A percentile compares a stretch with the other conserved stretches of the same genome.
phyloP scores from a whole-genome alignment of 1,140 invertebrate species.

The Drosophila pruinosa region DNA sequence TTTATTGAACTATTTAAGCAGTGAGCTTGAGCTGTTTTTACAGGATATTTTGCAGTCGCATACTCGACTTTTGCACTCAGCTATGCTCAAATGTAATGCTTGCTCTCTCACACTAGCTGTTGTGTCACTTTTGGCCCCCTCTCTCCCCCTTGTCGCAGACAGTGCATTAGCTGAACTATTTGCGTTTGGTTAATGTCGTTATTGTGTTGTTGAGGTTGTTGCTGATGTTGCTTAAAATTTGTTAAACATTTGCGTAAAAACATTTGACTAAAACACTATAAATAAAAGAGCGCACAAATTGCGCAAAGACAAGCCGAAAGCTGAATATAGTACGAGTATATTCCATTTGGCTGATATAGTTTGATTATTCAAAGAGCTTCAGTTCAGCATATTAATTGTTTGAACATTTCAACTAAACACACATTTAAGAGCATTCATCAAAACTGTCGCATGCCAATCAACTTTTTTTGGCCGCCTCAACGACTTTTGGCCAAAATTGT shows the following conservation, averaged over 20 bases:
- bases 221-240: constrained; percentile 42
- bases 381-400: too few species aligned
- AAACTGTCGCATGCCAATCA: background rate
- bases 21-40: too few species aligned
- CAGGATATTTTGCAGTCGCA: background rate
- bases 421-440: background rate
- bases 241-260: constrained; percentile 44
- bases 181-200: constrained; percentile 19
- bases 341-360: background rate
- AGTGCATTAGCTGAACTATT: constrained; percentile 15
- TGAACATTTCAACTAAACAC: background rate
- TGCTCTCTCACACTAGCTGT: background rate
- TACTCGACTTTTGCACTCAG: background rate
- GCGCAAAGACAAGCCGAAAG: background rate
- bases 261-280: constrained; percentile 29
- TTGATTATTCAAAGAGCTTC: background rate
- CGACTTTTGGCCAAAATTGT: constrained; percentile 1
- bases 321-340: background rate
- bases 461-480: background rate
- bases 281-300: constrained; percentile 11
- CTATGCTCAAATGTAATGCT: too few species aligned
- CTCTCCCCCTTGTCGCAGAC: background rate
- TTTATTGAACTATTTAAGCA: too few species aligned
- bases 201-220: background rate
- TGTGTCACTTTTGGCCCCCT: background rate